Percentiles rank a stretch among this genome's conserved stretches.
Evolutionary conservation across 2,797 vertebrate genomes (phyloP).

Genomic region (Centroberyx gerrardi): DNA sequence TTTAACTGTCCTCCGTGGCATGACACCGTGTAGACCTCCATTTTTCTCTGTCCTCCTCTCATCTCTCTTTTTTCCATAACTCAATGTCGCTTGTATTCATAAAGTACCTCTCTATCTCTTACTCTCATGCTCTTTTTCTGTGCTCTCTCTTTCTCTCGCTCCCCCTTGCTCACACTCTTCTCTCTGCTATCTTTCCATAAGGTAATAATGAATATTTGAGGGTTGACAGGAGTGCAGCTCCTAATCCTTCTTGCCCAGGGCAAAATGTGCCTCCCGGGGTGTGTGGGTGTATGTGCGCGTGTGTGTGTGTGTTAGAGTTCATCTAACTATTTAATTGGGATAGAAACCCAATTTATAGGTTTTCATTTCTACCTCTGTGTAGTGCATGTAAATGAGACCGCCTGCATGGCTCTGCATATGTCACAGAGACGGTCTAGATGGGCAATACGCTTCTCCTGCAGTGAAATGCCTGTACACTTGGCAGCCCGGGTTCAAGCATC

Average conservation of each 20-base stretch:
- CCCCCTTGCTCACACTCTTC: slow-evolving; percentile 52
- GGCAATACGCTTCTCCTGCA: slow-evolving; percentile 20
- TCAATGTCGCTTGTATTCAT: slow-evolving; percentile 70
- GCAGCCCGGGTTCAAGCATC: slow-evolving; percentile 1
- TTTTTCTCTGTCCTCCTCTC: slow-evolving; percentile 74
- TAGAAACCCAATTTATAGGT: slow-evolving; percentile 75
- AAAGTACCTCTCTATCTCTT: slow-evolving; percentile 67
- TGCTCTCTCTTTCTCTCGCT: slow-evolving; percentile 32
- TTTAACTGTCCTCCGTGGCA: slow-evolving; percentile 79
- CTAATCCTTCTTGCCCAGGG: slow-evolving; percentile 79
- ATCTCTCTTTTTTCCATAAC: slow-evolving; percentile 75
- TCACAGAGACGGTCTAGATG: slow-evolving; percentile 39
- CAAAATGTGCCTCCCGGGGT: slow-evolving; percentile 74
- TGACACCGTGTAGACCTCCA: slow-evolving; percentile 75
- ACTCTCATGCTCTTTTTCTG: slow-evolving; percentile 51
- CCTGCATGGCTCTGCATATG: slow-evolving; percentile 44
- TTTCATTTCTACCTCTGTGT: slow-evolving; percentile 69
- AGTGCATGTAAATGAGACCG: slow-evolving; percentile 69
- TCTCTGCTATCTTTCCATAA: slow-evolving; percentile 74
- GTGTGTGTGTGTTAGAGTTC: slow-evolving; percentile 70
- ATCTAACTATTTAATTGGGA: slow-evolving; percentile 82
- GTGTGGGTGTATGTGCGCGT: slow-evolving; percentile 26
- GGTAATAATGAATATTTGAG: slow-evolving; percentile 83
- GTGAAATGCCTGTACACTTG: slow-evolving; percentile 34
- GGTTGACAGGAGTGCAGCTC: slow-evolving; percentile 71